phyloP scores from a whole-genome alignment of 2,797 vertebrate genomes.

The Chelmon rostratus region DNA sequence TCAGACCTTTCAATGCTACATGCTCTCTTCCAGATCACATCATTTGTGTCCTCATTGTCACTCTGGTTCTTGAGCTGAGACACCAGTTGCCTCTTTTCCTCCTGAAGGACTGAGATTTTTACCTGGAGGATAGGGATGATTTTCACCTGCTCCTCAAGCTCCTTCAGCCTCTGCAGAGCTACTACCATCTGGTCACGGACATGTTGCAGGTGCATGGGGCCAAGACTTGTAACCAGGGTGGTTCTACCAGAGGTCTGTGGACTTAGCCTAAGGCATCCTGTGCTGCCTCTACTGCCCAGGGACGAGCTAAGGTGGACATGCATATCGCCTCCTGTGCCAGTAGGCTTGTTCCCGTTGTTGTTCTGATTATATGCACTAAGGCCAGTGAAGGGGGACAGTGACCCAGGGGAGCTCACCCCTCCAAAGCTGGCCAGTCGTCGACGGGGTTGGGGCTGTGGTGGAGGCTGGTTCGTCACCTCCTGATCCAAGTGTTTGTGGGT shows the following conservation, averaged over 20 bases:
- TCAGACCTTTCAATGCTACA: conserved; percentile 84
- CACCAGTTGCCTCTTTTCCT: conserved; percentile 93
- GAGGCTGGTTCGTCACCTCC: conserved; percentile 79
- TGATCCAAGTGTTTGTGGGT: conserved; percentile 88
- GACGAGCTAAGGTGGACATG: conserved; percentile 83
- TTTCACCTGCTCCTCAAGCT: conserved; percentile 96
- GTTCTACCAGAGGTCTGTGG: conserved; percentile 92
- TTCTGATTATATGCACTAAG: conserved; percentile 85
- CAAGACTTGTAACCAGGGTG: conserved; percentile 89
- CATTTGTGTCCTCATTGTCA: conserved; percentile 63
- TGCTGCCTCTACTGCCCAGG: conserved; percentile 85
- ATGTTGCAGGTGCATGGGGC: conserved; percentile 91
- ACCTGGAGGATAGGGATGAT: conserved; percentile 96
- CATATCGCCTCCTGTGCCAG: conserved; percentile 73
- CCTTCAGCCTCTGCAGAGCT: conserved; percentile 94
- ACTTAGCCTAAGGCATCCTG: conserved; percentile 89
- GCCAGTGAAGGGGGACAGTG: conserved; percentile 90
- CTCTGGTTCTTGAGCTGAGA: conserved; percentile 89
- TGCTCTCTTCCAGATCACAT: conserved; percentile 84
- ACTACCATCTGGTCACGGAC: conserved; percentile 98
- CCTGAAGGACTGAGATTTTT: conserved; percentile 95
- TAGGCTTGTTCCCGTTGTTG: conserved; percentile 89
- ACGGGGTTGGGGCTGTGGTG: conserved; percentile 84
- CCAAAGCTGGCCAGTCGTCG: conserved; percentile 95
- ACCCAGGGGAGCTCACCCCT: conserved; percentile 91